phyloP scores from a whole-genome alignment of 2,797 vertebrate genomes.

The Sparus aurata region DNA sequence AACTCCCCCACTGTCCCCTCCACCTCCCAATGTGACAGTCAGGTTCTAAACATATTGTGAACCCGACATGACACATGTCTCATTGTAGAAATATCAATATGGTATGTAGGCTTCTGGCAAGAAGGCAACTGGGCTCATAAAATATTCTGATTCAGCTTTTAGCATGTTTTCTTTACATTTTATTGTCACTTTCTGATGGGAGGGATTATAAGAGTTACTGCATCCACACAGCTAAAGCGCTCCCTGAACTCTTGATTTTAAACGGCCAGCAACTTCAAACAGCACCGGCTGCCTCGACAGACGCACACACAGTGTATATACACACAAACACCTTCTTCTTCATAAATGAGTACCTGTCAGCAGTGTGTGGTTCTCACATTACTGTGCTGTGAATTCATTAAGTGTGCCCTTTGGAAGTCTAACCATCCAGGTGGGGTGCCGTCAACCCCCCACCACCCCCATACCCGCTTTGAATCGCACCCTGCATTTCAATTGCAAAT shows the following conservation, averaged over 20 bases:
- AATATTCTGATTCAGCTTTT: too few relatives aligned
- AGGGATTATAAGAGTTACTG: background rate
- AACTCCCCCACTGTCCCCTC: too few relatives aligned
- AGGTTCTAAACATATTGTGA: too few relatives aligned
- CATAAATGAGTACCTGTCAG: slow-evolving; percentile 71
- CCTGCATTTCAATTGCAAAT: slow-evolving; percentile 77
- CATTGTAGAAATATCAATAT: too few relatives aligned
- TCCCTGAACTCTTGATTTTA: background rate
- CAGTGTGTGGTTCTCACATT: slow-evolving; percentile 64
- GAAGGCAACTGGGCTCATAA: too few relatives aligned
- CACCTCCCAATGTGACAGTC: too few relatives aligned
- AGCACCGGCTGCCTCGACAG: background rate
- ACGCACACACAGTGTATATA: background rate
- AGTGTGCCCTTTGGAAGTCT: slow-evolving; percentile 75
- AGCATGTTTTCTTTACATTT: background rate
- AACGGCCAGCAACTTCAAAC: too few relatives aligned
- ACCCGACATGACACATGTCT: too few relatives aligned
- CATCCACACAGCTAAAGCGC: background rate
- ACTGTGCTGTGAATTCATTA: slow-evolving; percentile 77
- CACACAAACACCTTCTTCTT: slow-evolving; percentile 53
- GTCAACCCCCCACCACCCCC: slow-evolving; percentile 48
- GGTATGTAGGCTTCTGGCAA: too few relatives aligned
- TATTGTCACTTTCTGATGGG: background rate
- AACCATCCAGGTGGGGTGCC: slow-evolving; percentile 72
- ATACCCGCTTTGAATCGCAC: slow-evolving; percentile 38